phyloP scores from a whole-genome alignment of 2,113 vertebrate species.

The Etheostoma spectabile region DNA sequence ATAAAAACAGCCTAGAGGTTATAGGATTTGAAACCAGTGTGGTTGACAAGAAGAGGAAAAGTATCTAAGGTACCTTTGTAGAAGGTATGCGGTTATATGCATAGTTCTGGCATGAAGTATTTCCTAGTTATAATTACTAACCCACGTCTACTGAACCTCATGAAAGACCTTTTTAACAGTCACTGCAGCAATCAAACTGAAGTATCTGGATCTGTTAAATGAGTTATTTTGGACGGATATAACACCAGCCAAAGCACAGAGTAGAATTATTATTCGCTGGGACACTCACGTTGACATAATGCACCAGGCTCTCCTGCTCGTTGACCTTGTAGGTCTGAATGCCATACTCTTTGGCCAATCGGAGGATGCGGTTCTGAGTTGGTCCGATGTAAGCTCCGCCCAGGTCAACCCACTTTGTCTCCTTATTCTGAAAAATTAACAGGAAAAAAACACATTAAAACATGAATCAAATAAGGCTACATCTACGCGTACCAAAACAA shows the following conservation, averaged over 20 bases:
- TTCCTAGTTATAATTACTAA: too few species aligned
- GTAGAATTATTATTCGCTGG: too few species aligned
- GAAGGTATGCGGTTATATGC: too few species aligned
- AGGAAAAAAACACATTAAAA: background rate
- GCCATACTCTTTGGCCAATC: slow-evolving; percentile 91
- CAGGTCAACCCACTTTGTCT: slow-evolving; percentile 95
- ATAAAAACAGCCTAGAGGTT: too few species aligned
- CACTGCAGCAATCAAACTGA: background rate
- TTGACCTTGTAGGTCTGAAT: slow-evolving; percentile 97
- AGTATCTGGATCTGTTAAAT: background rate
- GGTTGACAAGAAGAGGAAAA: too few species aligned
- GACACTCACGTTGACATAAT: slow-evolving; percentile 91
- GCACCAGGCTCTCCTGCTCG: slow-evolving; percentile 89
- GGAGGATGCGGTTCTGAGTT: slow-evolving; percentile 94
- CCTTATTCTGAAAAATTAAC: slow-evolving; percentile 87
- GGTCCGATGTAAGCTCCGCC: slow-evolving; percentile 97
- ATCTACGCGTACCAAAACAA: background rate
- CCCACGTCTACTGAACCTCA: too few species aligned
- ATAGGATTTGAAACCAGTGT: too few species aligned
- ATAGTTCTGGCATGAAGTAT: too few species aligned
- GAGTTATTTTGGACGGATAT: background rate
- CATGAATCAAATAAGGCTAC: background rate
- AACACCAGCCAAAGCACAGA: too few species aligned
- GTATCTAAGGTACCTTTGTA: too few species aligned
- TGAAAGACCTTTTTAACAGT: too few species aligned